Conservation (phyloP, 2,888 invertebrate species). For the Mythimna lalbum region DNA sequence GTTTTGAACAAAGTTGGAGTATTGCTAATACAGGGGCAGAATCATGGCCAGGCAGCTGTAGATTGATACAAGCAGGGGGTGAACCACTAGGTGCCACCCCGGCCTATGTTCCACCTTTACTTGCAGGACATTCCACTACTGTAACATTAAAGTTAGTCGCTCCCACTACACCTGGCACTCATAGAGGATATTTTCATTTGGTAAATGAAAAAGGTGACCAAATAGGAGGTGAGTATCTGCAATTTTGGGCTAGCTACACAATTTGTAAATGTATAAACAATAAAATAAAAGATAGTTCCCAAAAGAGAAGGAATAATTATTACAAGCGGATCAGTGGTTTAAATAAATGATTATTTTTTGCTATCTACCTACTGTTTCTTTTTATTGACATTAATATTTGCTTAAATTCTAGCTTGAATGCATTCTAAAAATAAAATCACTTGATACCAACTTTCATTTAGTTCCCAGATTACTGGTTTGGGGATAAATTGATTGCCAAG, state of each 20-base stretch:
- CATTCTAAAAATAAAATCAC: not conserved
- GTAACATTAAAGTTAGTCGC: conserved; percentile 95
- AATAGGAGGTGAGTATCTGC: conserved; percentile 94
- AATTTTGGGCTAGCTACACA: conserved; percentile 6
- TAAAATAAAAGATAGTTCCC: not conserved
- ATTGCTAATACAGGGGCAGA: conserved; percentile 97
- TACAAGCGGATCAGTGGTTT: not conserved
- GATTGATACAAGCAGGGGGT: conserved; percentile 94
- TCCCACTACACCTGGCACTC: conserved; percentile 93
- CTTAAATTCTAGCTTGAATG: too few relatives aligned
- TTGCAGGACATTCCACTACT: conserved; percentile 94
- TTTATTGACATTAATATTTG: not conserved
- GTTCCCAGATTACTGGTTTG: not conserved
- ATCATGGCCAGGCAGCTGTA: conserved; percentile 96
- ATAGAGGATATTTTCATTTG: conserved; percentile 97
- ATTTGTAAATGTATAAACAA: not conserved
- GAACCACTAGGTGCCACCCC: conserved; percentile 85
- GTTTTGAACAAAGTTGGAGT: conserved; percentile 97
- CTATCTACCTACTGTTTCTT: not conserved
- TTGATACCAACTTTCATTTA: not conserved
- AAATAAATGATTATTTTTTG: not conserved
- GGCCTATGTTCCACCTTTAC: conserved; percentile 93
- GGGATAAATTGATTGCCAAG: conserved; percentile 1
- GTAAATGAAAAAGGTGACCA: conserved; percentile 96
- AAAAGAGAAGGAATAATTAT: not conserved